These are phyloP conservation scores for Petrocephalus zakoni DNA, from an alignment of 2,113 vertebrate species.

Conservation along the genomic window DNA sequence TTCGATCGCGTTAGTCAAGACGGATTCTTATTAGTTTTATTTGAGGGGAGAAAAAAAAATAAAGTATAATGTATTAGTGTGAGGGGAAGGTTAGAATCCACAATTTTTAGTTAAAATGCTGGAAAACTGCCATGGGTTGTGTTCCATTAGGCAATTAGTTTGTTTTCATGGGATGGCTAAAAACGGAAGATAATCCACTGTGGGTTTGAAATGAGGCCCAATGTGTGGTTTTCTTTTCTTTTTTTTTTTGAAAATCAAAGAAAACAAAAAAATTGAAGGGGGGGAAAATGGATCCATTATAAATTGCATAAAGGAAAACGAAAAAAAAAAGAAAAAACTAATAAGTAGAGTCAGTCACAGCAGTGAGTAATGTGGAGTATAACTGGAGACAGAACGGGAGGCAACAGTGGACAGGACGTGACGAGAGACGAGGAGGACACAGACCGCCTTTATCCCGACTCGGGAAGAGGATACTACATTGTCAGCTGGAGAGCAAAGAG, in stretches of 20 bases:
- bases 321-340: conserved; percentile 57
- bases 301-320: conserved; percentile 64
- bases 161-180: conserved; percentile 56
- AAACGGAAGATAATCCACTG: conserved; percentile 65
- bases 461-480: conserved; percentile 54
- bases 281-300: conserved; percentile 69
- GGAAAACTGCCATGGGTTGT: conserved; percentile 53
- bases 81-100: conserved; percentile 61
- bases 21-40: conserved; percentile 15
- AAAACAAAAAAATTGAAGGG: conserved; percentile 59
- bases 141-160: conserved; percentile 18
- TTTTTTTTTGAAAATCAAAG: conserved; percentile 60
- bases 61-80: conserved; percentile 59
- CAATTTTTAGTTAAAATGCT: conserved; percentile 61
- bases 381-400: conserved; percentile 71
- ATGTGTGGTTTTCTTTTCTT: conserved; percentile 51
- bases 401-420: neutral
- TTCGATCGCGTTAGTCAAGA: conserved; percentile 33
- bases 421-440: conserved; percentile 66
- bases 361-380: conserved; percentile 80
- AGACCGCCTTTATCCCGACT: conserved; percentile 61
- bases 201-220: conserved; percentile 70
- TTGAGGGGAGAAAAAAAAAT: neutral
- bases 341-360: conserved; percentile 81
- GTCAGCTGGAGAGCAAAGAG: conserved; percentile 63